phyloP scores from a whole-genome alignment of 2,113 vertebrate genomes.

The Taurulus bubalis region DNA sequence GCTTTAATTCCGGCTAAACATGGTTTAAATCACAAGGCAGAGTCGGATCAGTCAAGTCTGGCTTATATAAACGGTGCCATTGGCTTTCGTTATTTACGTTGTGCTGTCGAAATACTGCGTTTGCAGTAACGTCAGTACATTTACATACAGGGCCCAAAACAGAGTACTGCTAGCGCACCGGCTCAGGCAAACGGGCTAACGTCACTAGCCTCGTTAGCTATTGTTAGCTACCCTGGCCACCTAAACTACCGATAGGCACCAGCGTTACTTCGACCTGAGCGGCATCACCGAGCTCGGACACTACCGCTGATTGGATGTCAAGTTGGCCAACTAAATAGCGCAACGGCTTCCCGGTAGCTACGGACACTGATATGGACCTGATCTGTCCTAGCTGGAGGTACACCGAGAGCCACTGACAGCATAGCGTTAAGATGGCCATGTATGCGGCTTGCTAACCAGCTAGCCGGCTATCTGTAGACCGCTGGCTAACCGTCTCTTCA shows the following conservation, averaged over 20 bases:
- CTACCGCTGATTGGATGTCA: neutral
- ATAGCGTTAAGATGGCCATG: constrained; percentile 49
- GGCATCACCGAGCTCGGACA: neutral
- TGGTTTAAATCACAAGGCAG: neutral
- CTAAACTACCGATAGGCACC: neutral
- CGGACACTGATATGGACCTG: neutral
- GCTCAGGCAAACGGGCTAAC: constrained; percentile 33
- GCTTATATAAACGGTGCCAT: neutral
- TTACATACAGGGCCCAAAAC: constrained; percentile 44
- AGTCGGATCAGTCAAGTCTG: neutral
- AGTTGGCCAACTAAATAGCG: neutral
- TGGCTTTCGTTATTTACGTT: neutral
- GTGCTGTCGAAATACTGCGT: neutral
- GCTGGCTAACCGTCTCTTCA: constrained; percentile 72
- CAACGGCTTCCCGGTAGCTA: neutral
- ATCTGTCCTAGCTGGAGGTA: neutral
- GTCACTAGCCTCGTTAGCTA: constrained; percentile 36
- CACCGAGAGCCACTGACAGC: constrained; percentile 26
- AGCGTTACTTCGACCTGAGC: neutral
- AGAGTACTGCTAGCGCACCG: constrained; percentile 38
- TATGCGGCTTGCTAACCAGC: constrained; percentile 51
- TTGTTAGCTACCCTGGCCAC: constrained; percentile 42
- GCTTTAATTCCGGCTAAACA: neutral
- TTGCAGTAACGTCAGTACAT: constrained; percentile 16
- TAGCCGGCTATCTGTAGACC: constrained; percentile 68